These are phyloP conservation scores for Anomalospiza imberbis DNA, from an alignment of 2,797 vertebrate genomes.

Conservation along the genomic window DNA sequence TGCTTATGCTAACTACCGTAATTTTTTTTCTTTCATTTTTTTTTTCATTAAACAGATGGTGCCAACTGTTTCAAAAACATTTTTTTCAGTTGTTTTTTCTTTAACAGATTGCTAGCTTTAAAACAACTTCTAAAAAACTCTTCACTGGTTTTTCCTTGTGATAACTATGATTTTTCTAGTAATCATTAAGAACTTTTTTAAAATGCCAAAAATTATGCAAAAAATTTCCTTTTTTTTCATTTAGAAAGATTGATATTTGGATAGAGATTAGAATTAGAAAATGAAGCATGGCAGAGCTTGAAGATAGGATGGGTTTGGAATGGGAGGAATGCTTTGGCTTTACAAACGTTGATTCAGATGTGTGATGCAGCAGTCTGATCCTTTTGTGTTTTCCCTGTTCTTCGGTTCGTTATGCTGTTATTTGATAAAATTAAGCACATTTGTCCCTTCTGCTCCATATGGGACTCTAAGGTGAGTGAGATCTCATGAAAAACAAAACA, in stretches of 20 bases:
- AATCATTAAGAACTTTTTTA: not conserved
- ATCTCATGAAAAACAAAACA: not conserved
- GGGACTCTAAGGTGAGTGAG: not conserved
- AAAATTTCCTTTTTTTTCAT: not conserved
- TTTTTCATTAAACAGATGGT: conserved; percentile 21
- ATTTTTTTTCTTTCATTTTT: not conserved
- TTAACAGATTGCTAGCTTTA: conserved; percentile 1
- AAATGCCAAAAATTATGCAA: not conserved
- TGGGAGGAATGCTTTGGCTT: not conserved
- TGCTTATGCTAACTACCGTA: not conserved
- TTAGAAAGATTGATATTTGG: not conserved
- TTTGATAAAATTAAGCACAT: not conserved
- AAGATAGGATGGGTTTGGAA: not conserved
- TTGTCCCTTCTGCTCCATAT: not conserved
- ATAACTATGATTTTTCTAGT: not conserved
- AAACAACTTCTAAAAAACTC: not conserved
- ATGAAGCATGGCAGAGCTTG: not conserved
- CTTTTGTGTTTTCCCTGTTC: not conserved
- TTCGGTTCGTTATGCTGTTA: not conserved
- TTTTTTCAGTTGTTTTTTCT: not conserved
- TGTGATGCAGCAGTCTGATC: not conserved
- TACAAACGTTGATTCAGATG: not conserved
- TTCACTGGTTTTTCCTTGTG: not conserved
- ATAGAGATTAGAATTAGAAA: not conserved
- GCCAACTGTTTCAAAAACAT: conserved; percentile 1